Conservation (phyloP, 1,140 invertebrate species). For the Brachionus manjavacas region DNA sequence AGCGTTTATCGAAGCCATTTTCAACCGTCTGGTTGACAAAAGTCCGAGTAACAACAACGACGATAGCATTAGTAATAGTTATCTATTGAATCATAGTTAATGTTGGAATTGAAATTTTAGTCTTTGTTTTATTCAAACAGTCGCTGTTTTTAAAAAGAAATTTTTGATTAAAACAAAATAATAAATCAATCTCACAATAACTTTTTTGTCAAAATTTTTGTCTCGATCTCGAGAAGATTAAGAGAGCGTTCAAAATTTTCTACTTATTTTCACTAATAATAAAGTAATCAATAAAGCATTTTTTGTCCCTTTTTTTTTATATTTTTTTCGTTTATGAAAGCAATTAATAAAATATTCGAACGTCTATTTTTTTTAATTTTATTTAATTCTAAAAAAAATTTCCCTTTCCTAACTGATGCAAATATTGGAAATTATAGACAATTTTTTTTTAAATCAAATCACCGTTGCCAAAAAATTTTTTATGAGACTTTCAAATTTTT, state of each 20-base stretch:
- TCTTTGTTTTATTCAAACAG: conserved; percentile 3
- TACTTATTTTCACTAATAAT: neutral
- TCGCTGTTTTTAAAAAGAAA: neutral
- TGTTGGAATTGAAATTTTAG: neutral
- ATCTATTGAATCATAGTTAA: conserved; percentile 4
- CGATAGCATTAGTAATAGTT: conserved; percentile 4
- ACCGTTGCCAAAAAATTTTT: too few species aligned
- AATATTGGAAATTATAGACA: too few species aligned
- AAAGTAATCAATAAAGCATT: neutral
- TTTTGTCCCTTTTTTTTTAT: neutral
- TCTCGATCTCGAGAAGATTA: neutral
- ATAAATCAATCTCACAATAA: neutral
- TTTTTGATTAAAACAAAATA: neutral
- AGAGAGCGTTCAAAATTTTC: conserved; percentile 1
- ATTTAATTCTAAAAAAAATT: too few species aligned
- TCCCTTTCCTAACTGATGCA: too few species aligned
- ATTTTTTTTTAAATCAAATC: too few species aligned
- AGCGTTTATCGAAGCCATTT: conserved; percentile 36
- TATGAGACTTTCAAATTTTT: too few species aligned
- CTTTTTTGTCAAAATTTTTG: neutral
- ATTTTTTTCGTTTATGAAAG: neutral
- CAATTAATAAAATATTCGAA: neutral
- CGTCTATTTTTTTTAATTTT: neutral
- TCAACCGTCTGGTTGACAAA: neutral
- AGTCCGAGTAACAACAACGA: conserved; percentile 1